These are phyloP conservation scores for Saguinus midas DNA, from an alignment of 2,113 vertebrate genomes.

Conservation along the genomic window DNA sequence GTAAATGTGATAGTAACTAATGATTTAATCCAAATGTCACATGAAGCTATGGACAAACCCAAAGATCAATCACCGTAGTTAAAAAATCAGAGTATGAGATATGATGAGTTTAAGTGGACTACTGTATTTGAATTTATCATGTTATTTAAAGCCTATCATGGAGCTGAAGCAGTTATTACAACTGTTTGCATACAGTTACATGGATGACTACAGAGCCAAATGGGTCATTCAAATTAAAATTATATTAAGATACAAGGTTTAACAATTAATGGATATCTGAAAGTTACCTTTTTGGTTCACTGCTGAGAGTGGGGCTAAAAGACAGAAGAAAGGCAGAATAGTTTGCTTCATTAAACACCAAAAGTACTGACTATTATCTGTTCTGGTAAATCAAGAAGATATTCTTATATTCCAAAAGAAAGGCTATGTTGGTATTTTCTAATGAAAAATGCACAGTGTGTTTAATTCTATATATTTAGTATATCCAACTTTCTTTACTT, in stretches of 20 bases:
- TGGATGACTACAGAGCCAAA: neutral
- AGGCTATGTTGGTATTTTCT: neutral
- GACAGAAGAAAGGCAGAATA: neutral
- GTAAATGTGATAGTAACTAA: neutral
- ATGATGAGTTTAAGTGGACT: neutral
- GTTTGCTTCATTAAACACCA: neutral
- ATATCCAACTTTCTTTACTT: neutral
- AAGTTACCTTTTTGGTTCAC: neutral
- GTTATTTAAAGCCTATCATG: neutral
- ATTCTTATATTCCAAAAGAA: neutral
- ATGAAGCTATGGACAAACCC: neutral
- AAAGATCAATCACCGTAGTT: neutral
- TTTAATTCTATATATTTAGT: neutral
- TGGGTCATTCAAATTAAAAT: neutral
- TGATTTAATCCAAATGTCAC: neutral
- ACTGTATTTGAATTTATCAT: neutral
- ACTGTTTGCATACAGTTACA: neutral
- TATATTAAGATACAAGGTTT: neutral
- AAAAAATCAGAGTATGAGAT: neutral
- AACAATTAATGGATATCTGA: neutral
- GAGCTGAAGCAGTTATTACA: neutral
- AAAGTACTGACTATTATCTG: neutral
- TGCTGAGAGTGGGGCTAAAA: neutral
- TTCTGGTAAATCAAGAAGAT: neutral
- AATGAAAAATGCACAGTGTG: neutral